Conservation (phyloP, 1,140 invertebrate genomes). For the Papilio glaucus region DNA sequence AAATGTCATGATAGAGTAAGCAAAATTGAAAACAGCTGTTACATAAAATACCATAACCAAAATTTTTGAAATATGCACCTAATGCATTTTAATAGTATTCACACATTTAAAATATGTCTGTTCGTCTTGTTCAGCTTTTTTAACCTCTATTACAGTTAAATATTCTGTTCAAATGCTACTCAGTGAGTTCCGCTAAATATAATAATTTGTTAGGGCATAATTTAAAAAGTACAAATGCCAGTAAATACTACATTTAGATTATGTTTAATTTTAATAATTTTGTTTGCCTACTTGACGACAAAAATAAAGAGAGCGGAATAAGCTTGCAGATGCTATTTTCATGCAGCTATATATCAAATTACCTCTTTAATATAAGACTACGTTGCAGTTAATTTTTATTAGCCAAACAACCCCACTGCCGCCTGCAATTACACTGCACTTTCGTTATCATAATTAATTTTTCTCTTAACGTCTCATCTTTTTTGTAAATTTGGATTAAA, state of each 20-base stretch:
- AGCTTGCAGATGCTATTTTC: neutral
- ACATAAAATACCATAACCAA: no score
- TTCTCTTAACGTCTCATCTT: neutral
- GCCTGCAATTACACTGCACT: constrained; percentile 21
- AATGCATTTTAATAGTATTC: no score
- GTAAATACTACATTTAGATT: neutral
- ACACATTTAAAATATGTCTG: no score
- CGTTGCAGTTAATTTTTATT: constrained; percentile 25
- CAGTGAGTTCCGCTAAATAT: no score
- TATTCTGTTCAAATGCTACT: no score
- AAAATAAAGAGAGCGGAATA: neutral
- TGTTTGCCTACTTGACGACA: neutral
- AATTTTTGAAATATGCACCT: no score
- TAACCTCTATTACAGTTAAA: no score
- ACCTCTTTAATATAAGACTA: constrained; percentile 10
- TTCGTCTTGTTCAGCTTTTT: no score
- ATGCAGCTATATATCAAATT: constrained; percentile 8
- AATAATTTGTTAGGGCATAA: no score
- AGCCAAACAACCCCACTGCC: constrained; percentile 16
- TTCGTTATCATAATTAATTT: constrained; percentile 17
- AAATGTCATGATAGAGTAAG: no score
- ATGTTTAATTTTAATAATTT: neutral
- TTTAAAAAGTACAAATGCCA: neutral
- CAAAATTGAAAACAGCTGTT: no score
- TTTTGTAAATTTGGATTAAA: neutral